Percentiles rank a stretch among this genome's conserved stretches.
Conservation (phyloP, 2,888 invertebrate genomes). For the Meteorus colon region DNA sequence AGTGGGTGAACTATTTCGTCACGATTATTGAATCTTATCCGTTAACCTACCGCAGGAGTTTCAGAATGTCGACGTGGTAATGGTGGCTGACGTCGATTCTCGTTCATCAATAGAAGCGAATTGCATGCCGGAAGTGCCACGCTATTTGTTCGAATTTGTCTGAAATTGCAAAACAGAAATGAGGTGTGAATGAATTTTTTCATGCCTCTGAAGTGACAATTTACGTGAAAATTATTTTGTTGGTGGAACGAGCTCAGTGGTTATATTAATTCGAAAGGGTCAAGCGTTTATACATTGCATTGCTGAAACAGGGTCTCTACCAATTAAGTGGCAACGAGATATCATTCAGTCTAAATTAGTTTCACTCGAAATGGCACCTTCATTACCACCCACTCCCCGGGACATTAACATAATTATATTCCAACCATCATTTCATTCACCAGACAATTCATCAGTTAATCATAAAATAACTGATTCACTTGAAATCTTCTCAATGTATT, state of each 20-base stretch:
- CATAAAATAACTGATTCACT: neutral
- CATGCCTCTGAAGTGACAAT: neutral
- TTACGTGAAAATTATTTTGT: neutral
- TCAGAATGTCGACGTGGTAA: slow-evolving; percentile 70
- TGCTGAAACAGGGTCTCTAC: neutral
- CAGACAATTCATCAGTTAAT: neutral
- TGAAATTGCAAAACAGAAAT: slow-evolving; percentile 47
- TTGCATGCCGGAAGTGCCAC: slow-evolving; percentile 65
- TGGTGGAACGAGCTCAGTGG: neutral
- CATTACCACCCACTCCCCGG: neutral
- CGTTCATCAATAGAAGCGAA: slow-evolving; percentile 63
- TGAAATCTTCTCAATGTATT: neutral
- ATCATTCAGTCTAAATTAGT: slow-evolving; percentile 1
- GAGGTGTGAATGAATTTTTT: neutral
- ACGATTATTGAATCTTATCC: slow-evolving; percentile 33
- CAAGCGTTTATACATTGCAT: neutral
- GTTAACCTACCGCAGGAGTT: slow-evolving; percentile 63
- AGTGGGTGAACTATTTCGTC: slow-evolving; percentile 31
- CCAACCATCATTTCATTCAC: slow-evolving; percentile 3
- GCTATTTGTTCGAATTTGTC: slow-evolving; percentile 68
- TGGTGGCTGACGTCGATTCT: slow-evolving; percentile 61
- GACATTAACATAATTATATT: neutral
- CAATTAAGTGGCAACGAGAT: neutral
- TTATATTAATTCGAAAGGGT: neutral
- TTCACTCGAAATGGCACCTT: neutral